Base-by-base conservation (phyloP, 1,140 invertebrate genomes). In the Colletes latitarsis region DNA sequence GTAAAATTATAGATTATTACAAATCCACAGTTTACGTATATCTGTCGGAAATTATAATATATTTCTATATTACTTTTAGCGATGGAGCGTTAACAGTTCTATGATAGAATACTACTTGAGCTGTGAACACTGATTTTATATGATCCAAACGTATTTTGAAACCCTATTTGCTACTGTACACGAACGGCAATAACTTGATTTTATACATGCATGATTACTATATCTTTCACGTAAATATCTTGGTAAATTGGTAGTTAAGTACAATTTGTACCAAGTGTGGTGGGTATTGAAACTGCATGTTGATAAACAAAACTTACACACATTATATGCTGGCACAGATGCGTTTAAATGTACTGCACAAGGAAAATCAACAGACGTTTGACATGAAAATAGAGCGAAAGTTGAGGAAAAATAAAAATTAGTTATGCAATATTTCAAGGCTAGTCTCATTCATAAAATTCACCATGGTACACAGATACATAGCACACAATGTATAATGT, bases 341-440 rank as follows among this genome's bases (percentile, higher is more conserved):
- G 89, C 90, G 90, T 91, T 91, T 90, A 91, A 91, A 89, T 90
- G 90, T 91, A 89, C 85, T 89, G 90, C 90, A 91, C 89, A 90
- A 86, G 73, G 81, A 87, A 77, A 89, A 91, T 90, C 88, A 87
- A 90, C 89, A 90, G 89, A 89, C 89, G 90, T 91, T 91, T 91
- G 90, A 91, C 90, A 91, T 91, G 90, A 91, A 86, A 85, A 91
- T 91, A 90, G 90, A 91, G 89, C 89, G 89, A 89, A 89, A 89
- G 84, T 80, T 82, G 58, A 79, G 83, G 79, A 72, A 60, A 79
- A 82, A 79, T 81, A 58, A 80, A 82, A 86, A 76, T 86, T 66
- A 82, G 74, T 75, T 86, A 77, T 82, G 75, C 77, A 84, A 87
- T 82, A 62, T 58, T 79, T 63, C 82, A 74, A 86, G 77, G 77